Evolutionary conservation across 2,888 invertebrate species (phyloP).

Genomic region (Sturmia bella): DNA sequence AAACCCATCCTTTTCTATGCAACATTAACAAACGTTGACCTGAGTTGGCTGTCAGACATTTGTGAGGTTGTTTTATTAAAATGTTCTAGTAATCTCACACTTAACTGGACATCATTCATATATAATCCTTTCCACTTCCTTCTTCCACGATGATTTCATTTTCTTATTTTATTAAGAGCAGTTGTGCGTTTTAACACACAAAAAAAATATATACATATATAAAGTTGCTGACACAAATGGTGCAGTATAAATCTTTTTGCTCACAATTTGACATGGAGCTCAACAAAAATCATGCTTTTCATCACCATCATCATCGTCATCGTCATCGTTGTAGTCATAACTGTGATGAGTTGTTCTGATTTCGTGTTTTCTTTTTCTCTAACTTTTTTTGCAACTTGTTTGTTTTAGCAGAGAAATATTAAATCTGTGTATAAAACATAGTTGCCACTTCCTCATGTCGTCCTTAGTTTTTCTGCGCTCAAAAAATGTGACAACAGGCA

Average conservation of each 20-base stretch:
- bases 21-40: conserved; percentile 9
- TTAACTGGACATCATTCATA: conserved; percentile 42
- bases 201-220: neutral
- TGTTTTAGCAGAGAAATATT: conserved; percentile 44
- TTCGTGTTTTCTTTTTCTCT: conserved; percentile 10
- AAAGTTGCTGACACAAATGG: neutral
- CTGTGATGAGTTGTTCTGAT: conserved; percentile 27
- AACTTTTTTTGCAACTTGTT: conserved; percentile 41
- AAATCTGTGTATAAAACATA: conserved; percentile 52
- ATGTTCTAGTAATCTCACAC: conserved; percentile 28
- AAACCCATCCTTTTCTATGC: conserved; percentile 17
- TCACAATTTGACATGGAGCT: conserved; percentile 28
- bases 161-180: conserved; percentile 14
- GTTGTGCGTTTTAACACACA: neutral
- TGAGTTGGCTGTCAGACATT: conserved; percentile 33
- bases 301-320: conserved; percentile 17
- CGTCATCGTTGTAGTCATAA: conserved; percentile 24
- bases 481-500: conserved; percentile 59
- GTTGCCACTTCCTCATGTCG: conserved; percentile 40
- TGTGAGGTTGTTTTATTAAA: conserved; percentile 42
- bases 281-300: conserved; percentile 29
- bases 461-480: conserved; percentile 24
- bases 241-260: conserved; percentile 15
- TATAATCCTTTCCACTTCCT: neutral
- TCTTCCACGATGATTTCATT: neutral